These are phyloP conservation scores for Callimorpha dominula DNA, from an alignment of 2,888 invertebrate genomes.

Conservation along the genomic window DNA sequence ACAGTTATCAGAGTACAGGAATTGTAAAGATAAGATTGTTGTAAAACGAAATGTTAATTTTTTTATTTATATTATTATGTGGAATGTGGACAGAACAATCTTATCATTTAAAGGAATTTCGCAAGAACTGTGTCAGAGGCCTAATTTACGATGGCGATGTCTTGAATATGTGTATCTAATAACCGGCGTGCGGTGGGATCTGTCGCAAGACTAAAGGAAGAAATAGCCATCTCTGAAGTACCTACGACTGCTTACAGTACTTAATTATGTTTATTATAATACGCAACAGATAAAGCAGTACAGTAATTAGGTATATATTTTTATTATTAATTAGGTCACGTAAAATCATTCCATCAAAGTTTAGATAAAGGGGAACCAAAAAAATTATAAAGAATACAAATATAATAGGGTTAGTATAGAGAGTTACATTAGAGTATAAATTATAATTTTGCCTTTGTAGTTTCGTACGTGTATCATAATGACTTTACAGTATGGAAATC, in stretches of 20 bases:
- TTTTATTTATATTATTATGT: not conserved
- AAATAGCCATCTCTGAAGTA: not conserved
- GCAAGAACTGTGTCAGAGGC: not conserved
- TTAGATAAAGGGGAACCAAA: not conserved
- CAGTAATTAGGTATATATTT: no score
- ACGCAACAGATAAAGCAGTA: no score
- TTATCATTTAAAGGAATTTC: not conserved
- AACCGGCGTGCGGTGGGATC: not conserved
- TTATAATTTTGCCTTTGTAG: not conserved
- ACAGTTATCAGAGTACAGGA: constrained; percentile 7
- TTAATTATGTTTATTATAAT: not conserved
- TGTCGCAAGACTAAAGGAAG: no score
- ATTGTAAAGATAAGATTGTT: constrained; percentile 32
- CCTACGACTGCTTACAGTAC: not conserved
- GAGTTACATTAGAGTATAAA: not conserved
- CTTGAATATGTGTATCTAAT: not conserved
- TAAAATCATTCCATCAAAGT: no score
- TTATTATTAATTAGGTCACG: no score
- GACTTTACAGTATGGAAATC: constrained; percentile 1
- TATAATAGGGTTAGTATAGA: not conserved
- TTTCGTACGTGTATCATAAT: not conserved
- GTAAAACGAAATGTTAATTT: no score
- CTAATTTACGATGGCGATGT: not conserved
- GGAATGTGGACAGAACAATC: not conserved
- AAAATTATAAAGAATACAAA: not conserved